phyloP scores from a whole-genome alignment of 2,113 vertebrate species.

The Falcunculus frontatus region DNA sequence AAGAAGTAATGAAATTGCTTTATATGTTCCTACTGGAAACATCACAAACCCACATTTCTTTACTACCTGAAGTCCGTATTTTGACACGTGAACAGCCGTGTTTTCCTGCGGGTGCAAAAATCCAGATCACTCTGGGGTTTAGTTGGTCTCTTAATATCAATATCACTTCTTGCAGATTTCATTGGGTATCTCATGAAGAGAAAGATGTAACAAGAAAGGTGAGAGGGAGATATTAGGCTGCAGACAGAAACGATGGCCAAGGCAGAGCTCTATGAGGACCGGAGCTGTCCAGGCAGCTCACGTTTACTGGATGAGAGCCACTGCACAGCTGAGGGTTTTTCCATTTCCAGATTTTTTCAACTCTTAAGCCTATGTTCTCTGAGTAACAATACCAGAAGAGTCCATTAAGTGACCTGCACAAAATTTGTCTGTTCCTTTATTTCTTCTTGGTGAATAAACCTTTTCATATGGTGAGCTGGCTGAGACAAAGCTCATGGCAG shows the following conservation, averaged over 20 bases:
- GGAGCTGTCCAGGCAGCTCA: not conserved
- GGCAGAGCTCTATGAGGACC: not conserved
- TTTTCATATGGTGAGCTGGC: not conserved
- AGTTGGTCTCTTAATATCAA: not conserved
- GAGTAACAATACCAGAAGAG: not conserved
- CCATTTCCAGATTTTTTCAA: not conserved
- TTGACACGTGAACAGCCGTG: not conserved
- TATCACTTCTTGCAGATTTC: not conserved
- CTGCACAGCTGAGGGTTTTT: not conserved
- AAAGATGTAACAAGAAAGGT: not conserved
- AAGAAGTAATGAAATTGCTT: not conserved
- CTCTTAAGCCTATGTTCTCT: not conserved
- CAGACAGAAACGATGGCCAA: not conserved
- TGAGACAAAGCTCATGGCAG: not conserved
- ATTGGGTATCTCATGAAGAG: not conserved
- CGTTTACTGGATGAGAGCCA: rapidly evolving
- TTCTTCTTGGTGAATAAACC: not conserved
- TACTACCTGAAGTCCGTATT: not conserved
- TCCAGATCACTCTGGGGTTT: not conserved
- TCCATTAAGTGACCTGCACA: not conserved
- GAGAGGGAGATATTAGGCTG: not conserved
- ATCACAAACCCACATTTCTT: not conserved
- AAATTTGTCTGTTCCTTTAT: not conserved
- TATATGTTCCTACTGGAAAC: not conserved
- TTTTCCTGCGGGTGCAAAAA: not conserved